Evolutionary conservation across 2,888 invertebrate species (phyloP), one percentile per base, ranked within the genome.

Genomic region (Priocnemis perturbator): DNA sequence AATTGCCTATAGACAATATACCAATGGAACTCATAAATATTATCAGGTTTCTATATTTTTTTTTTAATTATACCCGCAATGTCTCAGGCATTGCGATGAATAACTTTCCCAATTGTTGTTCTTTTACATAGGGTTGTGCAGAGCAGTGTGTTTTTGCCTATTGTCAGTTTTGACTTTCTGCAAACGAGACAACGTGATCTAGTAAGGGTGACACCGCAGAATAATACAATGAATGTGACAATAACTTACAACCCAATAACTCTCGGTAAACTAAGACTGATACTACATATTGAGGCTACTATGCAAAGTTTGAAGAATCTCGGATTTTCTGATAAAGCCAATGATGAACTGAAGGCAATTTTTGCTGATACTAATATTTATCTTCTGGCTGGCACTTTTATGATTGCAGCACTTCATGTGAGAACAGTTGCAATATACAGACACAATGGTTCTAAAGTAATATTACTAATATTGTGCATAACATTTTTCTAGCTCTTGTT

Each of bases 281-380:
- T 95, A 77, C 89, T 95, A 52, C 96, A 97, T 85, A 93, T 97
- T 74, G 93, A 95, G 77, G 90, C 93, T 20, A 94, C 96, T 0
- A 91, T 97, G 78, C 90, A 92, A 19, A 93, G 93, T 60, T 91
- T 97, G 80, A 90, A 92, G 59, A 86, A 90, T n/a, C 90, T 97
- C 62, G 97, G 98, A 5, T 98, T 99, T 85, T 94, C 95, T 47
- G 94, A 95, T 69, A 98, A 98, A 87, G 98, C 99, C 90, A 91
- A 98, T 45, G 99, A 99, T 90, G 98, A 99, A 91, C 95, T 98
- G 0, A 98, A 98, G 89, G 96, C 96, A 60, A 95, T 99, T 81
- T 98, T 99, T 90, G 95, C 96, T 0, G 98, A 98, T 85, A 98
- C 98, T 0, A 98, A 98, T 89, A 91, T 98, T 52, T 97, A 96